Base-by-base conservation (phyloP, 2,888 invertebrate genomes). In the Candidula unifasciata region DNA sequence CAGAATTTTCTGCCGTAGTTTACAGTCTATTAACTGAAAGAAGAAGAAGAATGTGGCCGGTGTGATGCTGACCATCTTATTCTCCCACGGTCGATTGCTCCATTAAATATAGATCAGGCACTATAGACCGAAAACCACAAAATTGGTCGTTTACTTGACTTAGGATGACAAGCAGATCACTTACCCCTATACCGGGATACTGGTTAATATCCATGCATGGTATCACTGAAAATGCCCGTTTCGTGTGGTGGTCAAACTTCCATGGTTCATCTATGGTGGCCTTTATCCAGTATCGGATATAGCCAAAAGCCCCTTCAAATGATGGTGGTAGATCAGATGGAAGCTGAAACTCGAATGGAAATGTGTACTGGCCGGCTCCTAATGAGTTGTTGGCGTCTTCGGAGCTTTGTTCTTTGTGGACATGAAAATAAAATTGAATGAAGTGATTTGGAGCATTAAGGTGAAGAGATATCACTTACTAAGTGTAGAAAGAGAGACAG, bases 211-310 rank as follows among this genome's bases (percentile, higher is more conserved):
- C 97, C 88, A 97, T 95, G 13, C 96, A 96, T 83, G 96, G 96
- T 84, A 97, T 95, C 16, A 98, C 96, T 80, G 96, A 97, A 91
- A 97, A 97, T 3, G 96, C 96, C 93, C 95, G 95, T 94, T 97
- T 97, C 77, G 96, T 96, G 91, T 97, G 96, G 68, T 87, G 85
- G 94, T 97, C 97, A 92, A 96, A 96, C 90, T 96, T 96, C 96
- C 96, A 97, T 5, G 97, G 96, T 33, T 96, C 95, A 91, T 97
- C 96, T 27, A 97, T 94, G 0, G 95, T 96, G 0, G 96, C 96
- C 93, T 96, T 97, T n/a, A 97, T 95, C 24, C 96, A 96, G 92
- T 97, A 98, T n/a, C 96, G 64, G 16, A 86, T 83, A 83, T 87
- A 87, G n/a, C 88, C 88, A 71, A 86, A 86, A 13, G 83, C 83